Evolutionary conservation across 2,797 vertebrate species (phyloP), one percentile per base, ranked within the genome.

Genomic region (Callimico goeldii): DNA sequence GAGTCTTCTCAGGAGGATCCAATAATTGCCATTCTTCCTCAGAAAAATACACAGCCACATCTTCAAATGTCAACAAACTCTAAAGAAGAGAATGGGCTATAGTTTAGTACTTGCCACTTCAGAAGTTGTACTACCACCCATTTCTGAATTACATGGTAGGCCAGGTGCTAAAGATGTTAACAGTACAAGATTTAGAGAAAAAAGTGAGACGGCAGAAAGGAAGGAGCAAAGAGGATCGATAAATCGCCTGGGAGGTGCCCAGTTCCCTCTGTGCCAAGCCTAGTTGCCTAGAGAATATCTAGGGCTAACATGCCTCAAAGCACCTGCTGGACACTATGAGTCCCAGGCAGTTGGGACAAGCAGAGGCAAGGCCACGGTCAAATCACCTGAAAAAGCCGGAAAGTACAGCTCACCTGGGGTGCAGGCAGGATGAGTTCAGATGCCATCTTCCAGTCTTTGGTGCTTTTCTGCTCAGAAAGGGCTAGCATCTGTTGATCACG

Each of bases 11-110:
- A 89, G 41, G 5, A 41, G 87, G 39, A 22, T 73, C 50, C 86
- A 98, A 26, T 43, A 96, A 61, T n/a, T 41, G 26, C 98, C 98
- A 98, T 87, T 98, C 98, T 67, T 98, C 97, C 12, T 97, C 86
- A 0, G 94, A 88, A 86, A 98, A 98, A 86, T 80, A 90, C 39
- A 98, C 24, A 0, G 93, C 90, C 41, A 98, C 97, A 61, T 98
- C 97, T 93, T 98, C 97, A 96, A 98, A 97, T 4, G 94, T 93
- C 89, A 97, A 86, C 14, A 80, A 88, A 58, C 30, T 95, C 98
- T 98, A 46, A 84, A 94, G 77, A 87, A 94, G 36, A 90, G 52
- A 97, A 84, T 9, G 50, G 41, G 26, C 50, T 61, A 46, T 33
- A 36, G 22, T 90, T 96, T 61, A 96, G 80, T 79, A 79, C 36